Base-by-base conservation (phyloP, 2,113 vertebrate species). In the Abramis brama region DNA sequence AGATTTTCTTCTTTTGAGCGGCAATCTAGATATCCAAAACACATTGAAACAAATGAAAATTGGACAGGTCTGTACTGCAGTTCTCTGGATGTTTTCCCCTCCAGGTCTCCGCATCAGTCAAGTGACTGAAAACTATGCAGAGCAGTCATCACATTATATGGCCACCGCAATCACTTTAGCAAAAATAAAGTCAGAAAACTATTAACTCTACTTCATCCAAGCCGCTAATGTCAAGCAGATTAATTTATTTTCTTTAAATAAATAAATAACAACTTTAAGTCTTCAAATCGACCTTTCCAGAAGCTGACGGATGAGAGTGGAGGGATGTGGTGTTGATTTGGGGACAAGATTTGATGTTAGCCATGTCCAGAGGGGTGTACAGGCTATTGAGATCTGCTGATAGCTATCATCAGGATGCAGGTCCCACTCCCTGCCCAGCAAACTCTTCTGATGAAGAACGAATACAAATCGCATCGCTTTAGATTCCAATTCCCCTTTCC, bases 401-500 rank as follows among this genome's bases (percentile, higher is more conserved):
- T 57, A 57, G 19, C 55, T 57, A 57, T 59, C 82, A 84, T 84
- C 82, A 57, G 52, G 71, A 84, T 84, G 50, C 82, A 59, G 82
- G 66, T 71, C 66, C 30, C 19, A 55, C 47, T 57, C 66, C 36
- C 66, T 62, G 27, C 60, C 23, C 19, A 23, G 55, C 55, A 57
- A 57, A 57, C 55, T 23, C 55, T 57, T 50, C 57, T 47, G 15
- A 78, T 64, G 15, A 79, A 55, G 74, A 39, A 52, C 2, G 55
- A 57, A 57, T 57, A 62, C 79, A 83, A 60, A 85, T 87, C 68
- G 83, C 68, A 76, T 57, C 13, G 23, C 59, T 80, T 87, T 82
- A 62, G 59, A 89, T 82, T 84, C 64, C 76, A 82, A 74, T 81
- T 39, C 45, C 57, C 70, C 36, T 5, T 43, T 55, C 21, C 55